These are phyloP conservation scores for Dermochelys coriacea DNA, from an alignment of 2,797 vertebrate species.

Conservation along the genomic window DNA sequence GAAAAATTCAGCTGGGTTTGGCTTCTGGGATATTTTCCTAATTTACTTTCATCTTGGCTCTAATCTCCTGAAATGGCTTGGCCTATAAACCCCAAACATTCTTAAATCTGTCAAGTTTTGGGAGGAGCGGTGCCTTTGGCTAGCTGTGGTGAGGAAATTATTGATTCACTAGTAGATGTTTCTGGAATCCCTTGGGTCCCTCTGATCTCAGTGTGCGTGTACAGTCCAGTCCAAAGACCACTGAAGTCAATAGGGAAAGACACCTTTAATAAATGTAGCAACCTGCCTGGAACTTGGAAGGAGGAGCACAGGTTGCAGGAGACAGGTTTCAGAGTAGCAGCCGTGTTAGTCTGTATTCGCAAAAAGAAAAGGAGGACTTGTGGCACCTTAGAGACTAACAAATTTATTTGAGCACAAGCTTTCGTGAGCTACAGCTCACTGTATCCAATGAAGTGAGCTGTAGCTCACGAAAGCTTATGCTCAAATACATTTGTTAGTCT, in stretches of 20 bases:
- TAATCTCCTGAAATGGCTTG: background rate
- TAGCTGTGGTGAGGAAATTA: background rate
- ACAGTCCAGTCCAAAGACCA: background rate
- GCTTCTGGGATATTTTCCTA: background rate
- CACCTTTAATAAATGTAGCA: background rate
- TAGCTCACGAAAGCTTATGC: too few species aligned
- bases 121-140: fast-evolving
- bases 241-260: background rate
- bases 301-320: background rate
- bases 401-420: too few species aligned
- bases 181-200: background rate
- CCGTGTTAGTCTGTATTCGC: too few species aligned
- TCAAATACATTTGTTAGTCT: too few species aligned
- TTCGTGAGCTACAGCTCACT: too few species aligned
- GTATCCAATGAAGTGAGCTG: too few species aligned
- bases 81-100: background rate
- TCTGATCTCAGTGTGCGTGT: background rate
- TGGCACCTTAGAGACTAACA: too few species aligned
- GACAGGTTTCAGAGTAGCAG: too few species aligned
- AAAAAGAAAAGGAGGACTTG: too few species aligned
- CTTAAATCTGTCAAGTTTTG: background rate
- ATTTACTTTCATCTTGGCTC: conserved; percentile 33
- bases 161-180: background rate
- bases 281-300: background rate
- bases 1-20: background rate